Conservation (phyloP, 2,797 vertebrate genomes). For the Phataginus tricuspis region DNA sequence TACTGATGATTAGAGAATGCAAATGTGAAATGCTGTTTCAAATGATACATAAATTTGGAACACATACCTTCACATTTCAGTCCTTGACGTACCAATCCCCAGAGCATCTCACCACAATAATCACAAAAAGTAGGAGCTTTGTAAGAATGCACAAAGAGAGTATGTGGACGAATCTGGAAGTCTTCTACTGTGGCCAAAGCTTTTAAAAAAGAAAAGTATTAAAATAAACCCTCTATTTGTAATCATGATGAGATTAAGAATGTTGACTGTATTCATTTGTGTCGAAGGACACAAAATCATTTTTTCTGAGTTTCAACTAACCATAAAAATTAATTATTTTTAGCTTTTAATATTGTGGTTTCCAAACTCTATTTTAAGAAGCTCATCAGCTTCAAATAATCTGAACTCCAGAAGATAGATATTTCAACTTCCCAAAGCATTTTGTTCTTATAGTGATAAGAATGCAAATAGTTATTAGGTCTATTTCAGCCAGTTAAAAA, state of each 20-base stretch:
- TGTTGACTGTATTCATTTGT: slow-evolving; percentile 45
- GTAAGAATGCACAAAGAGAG: slow-evolving; percentile 98
- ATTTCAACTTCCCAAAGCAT: background rate
- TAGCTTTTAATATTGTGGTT: slow-evolving; percentile 1
- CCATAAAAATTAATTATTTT: slow-evolving; percentile 44
- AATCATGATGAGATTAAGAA: slow-evolving; percentile 67
- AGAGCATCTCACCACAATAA: slow-evolving; percentile 99
- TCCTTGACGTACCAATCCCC: slow-evolving; percentile 97
- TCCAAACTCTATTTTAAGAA: slow-evolving; percentile 46
- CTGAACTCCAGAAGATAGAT: background rate
- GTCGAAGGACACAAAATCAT: background rate
- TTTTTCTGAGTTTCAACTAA: slow-evolving; percentile 31
- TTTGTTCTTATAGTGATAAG: slow-evolving; percentile 1
- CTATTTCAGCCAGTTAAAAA: slow-evolving; percentile 38
- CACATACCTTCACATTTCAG: slow-evolving; percentile 97
- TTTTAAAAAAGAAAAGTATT: slow-evolving; percentile 84
- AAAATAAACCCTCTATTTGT: slow-evolving; percentile 61
- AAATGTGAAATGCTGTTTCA: slow-evolving; percentile 51
- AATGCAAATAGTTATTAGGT: background rate
- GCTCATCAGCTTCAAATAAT: slow-evolving; percentile 32
- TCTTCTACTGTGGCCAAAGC: slow-evolving; percentile 98
- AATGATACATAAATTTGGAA: slow-evolving; percentile 1
- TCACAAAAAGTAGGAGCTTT: slow-evolving; percentile 99
- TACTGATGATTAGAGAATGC: slow-evolving; percentile 1
- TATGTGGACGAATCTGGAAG: slow-evolving; percentile 98